Percentiles rank a stretch among this genome's conserved stretches.
phyloP scores from a whole-genome alignment of 2,888 invertebrate species.

The Lacanobia wlatinum region DNA sequence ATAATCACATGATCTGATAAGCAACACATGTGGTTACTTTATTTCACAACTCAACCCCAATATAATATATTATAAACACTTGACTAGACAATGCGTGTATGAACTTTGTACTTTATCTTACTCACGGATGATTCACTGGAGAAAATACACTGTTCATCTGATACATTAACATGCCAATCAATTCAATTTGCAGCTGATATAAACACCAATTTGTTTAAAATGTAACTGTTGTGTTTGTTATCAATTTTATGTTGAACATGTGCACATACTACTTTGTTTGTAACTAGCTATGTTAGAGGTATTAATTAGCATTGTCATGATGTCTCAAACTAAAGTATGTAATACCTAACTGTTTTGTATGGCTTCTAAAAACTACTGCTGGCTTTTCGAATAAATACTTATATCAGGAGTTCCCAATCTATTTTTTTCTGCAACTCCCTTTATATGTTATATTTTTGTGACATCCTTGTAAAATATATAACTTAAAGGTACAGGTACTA shows the following conservation, averaged over 20 bases:
- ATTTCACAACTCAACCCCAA: constrained; percentile 1
- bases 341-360: neutral
- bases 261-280: constrained; percentile 20
- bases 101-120: constrained; percentile 52
- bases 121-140: constrained; percentile 49
- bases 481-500: too few relatives aligned
- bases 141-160: constrained; percentile 20
- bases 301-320: neutral
- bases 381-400: neutral
- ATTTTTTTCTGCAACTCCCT: too few relatives aligned
- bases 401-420: too few relatives aligned
- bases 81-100: constrained; percentile 22
- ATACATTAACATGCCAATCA: constrained; percentile 15
- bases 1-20: constrained; percentile 51
- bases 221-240: constrained; percentile 22
- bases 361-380: neutral
- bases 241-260: constrained; percentile 13
- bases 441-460: too few relatives aligned
- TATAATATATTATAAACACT: constrained; percentile 14
- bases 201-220: constrained; percentile 9
- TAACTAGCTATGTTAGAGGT: constrained; percentile 1
- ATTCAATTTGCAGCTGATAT: constrained; percentile 21
- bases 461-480: too few relatives aligned
- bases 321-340: neutral
- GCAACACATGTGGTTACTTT: constrained; percentile 14